Evolutionary conservation across 2,888 invertebrate genomes (phyloP).

Genomic region (Scelioninae gen. 2): DNA sequence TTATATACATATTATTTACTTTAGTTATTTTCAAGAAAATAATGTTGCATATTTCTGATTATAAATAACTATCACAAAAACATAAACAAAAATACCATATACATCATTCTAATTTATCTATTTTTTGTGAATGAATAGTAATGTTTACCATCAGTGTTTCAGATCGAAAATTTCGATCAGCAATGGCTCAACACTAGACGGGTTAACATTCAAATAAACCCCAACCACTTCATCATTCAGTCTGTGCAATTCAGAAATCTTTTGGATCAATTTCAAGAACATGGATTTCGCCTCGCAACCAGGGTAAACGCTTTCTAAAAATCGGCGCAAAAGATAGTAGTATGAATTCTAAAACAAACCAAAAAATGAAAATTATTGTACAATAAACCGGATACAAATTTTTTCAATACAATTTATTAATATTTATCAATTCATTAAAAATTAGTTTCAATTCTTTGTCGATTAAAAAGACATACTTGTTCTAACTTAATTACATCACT

Average conservation of each 20-base stretch:
- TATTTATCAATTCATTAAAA: too few species aligned
- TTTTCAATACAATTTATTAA: too few species aligned
- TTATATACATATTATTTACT: too few species aligned
- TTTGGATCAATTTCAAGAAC: constrained; percentile 91
- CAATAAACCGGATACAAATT: too few species aligned
- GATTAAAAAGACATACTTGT: constrained; percentile 79
- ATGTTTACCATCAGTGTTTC: constrained; percentile 77
- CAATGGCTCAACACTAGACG: constrained; percentile 92
- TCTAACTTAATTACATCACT: constrained; percentile 89
- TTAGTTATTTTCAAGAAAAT: too few species aligned
- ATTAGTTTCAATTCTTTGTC: too few species aligned
- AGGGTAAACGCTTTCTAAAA: constrained; percentile 88
- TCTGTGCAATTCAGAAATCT: constrained; percentile 91
- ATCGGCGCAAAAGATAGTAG: constrained; percentile 90
- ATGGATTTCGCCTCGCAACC: constrained; percentile 92
- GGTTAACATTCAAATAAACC: constrained; percentile 94
- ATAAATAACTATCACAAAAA: too few species aligned
- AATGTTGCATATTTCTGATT: too few species aligned
- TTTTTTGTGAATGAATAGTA: background rate
- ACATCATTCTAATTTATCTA: background rate
- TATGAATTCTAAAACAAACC: constrained; percentile 84
- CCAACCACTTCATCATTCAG: constrained; percentile 94
- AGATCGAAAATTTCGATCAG: constrained; percentile 97
- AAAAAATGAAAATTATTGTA: constrained; percentile 25
- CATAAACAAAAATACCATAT: background rate